A percentile compares a stretch with the other conserved stretches of the same genome.
Conservation (phyloP, 2,888 invertebrate genomes). For the Eudemis profundana region DNA sequence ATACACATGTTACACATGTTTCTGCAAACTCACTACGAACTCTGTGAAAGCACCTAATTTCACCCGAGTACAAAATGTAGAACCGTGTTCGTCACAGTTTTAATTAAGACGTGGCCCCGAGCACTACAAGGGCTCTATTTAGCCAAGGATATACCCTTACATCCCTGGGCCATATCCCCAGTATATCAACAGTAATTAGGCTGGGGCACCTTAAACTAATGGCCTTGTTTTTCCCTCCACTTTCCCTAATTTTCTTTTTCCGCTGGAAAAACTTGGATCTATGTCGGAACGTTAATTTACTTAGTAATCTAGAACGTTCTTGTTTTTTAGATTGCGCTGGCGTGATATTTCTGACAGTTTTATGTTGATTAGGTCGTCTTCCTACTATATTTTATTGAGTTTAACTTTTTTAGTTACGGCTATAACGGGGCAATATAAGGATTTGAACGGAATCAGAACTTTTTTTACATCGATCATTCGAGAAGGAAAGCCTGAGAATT, state of each 20-base stretch:
- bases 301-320: conserved; percentile 23
- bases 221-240: conserved; percentile 63
- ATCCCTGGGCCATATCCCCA: conserved; percentile 51
- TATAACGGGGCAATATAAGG: too few species aligned
- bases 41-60: not conserved
- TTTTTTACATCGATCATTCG: too few species aligned
- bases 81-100: conserved; percentile 29
- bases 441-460: too few species aligned
- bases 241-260: conserved; percentile 57
- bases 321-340: conserved; percentile 14
- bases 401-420: too few species aligned
- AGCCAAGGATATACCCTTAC: conserved; percentile 28
- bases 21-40: not conserved
- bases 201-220: conserved; percentile 65
- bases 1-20: not conserved
- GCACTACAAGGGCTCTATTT: conserved; percentile 25
- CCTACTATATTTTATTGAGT: too few species aligned
- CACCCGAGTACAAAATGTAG: conserved; percentile 7
- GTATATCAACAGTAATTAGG: conserved; percentile 68
- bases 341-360: conserved; percentile 1
- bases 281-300: conserved; percentile 32
- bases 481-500: too few species aligned
- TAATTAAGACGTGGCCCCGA: conserved; percentile 31
- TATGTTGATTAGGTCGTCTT: not conserved
- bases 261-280: conserved; percentile 35